Evolutionary conservation across 2,113 vertebrate genomes (phyloP).

Genomic region (Struthio camelus): DNA sequence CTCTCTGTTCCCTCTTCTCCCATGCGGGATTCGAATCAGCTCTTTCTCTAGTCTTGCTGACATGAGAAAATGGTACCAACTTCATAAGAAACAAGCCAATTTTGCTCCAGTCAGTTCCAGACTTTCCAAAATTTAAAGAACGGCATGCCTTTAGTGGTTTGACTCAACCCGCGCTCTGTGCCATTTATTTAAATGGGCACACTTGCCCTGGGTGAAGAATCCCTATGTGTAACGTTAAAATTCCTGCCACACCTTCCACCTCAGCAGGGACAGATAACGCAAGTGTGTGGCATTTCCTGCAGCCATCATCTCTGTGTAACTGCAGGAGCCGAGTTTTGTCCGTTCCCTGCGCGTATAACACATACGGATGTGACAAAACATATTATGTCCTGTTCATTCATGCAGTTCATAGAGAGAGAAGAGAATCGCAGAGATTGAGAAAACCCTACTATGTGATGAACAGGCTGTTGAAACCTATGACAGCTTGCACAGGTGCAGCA

Average conservation of each 20-base stretch:
- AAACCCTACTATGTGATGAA: not conserved
- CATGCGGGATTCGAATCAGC: not conserved
- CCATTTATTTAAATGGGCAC: not conserved
- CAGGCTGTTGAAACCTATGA: not conserved
- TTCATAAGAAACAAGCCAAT: not conserved
- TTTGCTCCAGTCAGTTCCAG: not conserved
- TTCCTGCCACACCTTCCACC: not conserved
- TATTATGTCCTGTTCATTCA: not conserved
- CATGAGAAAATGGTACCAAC: not conserved
- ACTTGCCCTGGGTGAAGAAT: not conserved
- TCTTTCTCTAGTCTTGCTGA: not conserved
- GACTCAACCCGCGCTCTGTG: not conserved
- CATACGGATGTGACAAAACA: rapidly evolving
- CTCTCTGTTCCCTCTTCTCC: not conserved
- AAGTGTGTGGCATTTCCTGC: not conserved
- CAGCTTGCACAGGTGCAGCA: too few species aligned
- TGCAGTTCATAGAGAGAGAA: rapidly evolving
- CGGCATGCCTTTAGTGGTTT: not conserved
- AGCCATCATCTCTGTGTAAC: not conserved
- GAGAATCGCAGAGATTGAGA: not conserved
- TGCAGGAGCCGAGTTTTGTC: not conserved
- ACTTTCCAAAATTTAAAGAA: not conserved
- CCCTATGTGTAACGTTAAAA: not conserved
- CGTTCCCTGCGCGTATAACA: not conserved
- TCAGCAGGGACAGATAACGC: not conserved